These are phyloP conservation scores for Lophius americanus DNA, from an alignment of 2,797 vertebrate genomes.

Conservation along the genomic window DNA sequence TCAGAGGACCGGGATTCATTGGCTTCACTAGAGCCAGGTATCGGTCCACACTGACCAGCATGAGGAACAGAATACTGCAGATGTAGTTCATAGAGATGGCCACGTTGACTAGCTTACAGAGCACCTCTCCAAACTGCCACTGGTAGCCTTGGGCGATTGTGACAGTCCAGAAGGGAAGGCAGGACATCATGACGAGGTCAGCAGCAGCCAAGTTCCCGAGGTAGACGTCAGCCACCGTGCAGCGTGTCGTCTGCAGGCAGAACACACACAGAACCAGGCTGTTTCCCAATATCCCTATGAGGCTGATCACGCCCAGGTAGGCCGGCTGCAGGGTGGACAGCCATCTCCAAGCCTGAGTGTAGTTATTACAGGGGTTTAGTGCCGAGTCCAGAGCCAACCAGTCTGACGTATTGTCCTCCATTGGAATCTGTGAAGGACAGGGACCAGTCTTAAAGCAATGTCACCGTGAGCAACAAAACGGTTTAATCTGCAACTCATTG, in stretches of 20 bases:
- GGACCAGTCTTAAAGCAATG: no score
- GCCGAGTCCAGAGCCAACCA: constrained; percentile 10
- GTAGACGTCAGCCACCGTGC: constrained; percentile 89
- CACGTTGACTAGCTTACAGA: constrained; percentile 85
- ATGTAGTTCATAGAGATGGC: constrained; percentile 84
- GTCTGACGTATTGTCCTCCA: constrained; percentile 53
- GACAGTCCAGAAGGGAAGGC: constrained; percentile 89
- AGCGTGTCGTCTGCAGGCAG: constrained; percentile 83
- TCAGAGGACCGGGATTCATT: constrained; percentile 81
- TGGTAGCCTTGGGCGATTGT: constrained; percentile 78
- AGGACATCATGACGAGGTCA: constrained; percentile 83
- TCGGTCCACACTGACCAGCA: constrained; percentile 88
- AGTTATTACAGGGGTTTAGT: constrained; percentile 29
- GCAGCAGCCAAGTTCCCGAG: constrained; percentile 87
- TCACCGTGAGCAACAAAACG: no score
- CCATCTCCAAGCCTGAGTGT: constrained; percentile 70
- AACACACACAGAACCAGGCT: constrained; percentile 84
- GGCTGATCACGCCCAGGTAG: constrained; percentile 84
- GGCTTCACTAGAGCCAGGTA: constrained; percentile 89
- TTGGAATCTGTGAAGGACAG: constrained; percentile 41
- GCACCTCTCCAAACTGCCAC: constrained; percentile 85
- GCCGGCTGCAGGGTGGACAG: constrained; percentile 77
- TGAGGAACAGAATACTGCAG: constrained; percentile 86
- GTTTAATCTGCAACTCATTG: no score
- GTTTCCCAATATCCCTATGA: constrained; percentile 83